Base-by-base conservation (phyloP, 2,888 invertebrate genomes). In the Athrips mouffetella region DNA sequence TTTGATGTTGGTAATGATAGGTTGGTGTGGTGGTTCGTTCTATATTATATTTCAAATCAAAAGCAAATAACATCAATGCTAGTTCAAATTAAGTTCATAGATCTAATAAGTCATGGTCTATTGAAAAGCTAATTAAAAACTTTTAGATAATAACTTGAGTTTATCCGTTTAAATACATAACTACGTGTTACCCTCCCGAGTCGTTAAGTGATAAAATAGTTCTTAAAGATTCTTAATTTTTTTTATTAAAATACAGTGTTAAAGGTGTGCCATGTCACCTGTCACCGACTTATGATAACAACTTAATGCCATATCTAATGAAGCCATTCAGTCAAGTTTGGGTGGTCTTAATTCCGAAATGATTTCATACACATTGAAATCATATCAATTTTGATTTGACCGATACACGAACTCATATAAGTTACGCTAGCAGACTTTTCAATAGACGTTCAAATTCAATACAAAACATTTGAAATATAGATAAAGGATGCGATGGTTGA, bases 321-420 rank as follows among this genome's bases (percentile, higher is more conserved):
- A 71, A 59, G 57, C 58, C 58, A 73, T 77, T 78, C 72, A 73
- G 65, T 59, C 54, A 42, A 10, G 33, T 54, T 50, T 62, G 73
- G 70, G 73, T 73, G 74, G 76, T 79, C 76, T 62, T 63, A 61
- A 64, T 65, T 54, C 51, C 47, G 41, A 41, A 30, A 48, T 40
- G 50, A 58, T n/a, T n/a, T n/a, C n/a, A n/a, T n/a, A n/a, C n/a
- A 59, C 58, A 57, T 59, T 57, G 54, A 58, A 56, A 60, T 56
- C 52, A 60, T 52, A 58, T 41, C 45, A 51, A n/a, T n/a, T n/a
- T n/a, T n/a, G n/a, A n/a, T n/a, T n/a, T n/a, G n/a, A n/a, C n/a
- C n/a, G n/a, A n/a, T n/a, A n/a, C n/a, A n/a, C n/a, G n/a, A n/a
- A n/a, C n/a, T n/a, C n/a, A n/a, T n/a, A n/a, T n/a, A n/a, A n/a